A percentile compares a stretch with the other conserved stretches of the same genome.
These are phyloP conservation scores for Pantherophis alleghaniensis DNA, from an alignment of 2,797 vertebrate genomes.

Conservation along the genomic window DNA sequence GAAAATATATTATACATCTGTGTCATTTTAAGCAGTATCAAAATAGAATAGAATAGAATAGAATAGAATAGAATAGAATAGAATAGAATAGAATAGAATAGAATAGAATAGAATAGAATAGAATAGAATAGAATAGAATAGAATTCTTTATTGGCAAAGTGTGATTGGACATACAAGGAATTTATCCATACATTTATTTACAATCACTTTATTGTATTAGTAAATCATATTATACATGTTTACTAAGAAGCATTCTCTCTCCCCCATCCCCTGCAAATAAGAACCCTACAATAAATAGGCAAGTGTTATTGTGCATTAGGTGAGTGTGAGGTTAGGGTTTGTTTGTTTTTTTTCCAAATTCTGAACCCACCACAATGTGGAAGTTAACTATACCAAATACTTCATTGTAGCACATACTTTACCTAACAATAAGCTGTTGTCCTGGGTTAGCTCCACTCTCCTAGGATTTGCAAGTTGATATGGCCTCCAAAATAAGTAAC, in stretches of 20 bases:
- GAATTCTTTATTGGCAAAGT: too few species aligned
- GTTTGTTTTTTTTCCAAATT: neutral
- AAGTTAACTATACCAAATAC: neutral
- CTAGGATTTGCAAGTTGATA: neutral
- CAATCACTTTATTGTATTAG: neutral
- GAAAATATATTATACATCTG: neutral
- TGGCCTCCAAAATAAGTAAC: neutral
- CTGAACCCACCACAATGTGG: neutral
- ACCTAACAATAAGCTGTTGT: neutral
- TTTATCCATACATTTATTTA: neutral
- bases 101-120: too few species aligned
- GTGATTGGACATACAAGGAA: too few species aligned
- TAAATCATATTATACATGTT: neutral
- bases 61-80: too few species aligned
- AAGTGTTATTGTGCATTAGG: neutral
- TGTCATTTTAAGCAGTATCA: neutral
- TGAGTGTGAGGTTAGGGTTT: neutral
- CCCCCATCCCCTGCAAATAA: neutral
- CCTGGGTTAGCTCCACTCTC: neutral
- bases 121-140: too few species aligned
- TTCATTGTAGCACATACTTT: neutral
- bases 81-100: too few species aligned
- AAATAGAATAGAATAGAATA: too few species aligned
- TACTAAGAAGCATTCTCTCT: neutral
- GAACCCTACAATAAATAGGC: neutral